Evolutionary conservation across 2,797 vertebrate species (phyloP).

Genomic region (Gallinago nigripennis): DNA sequence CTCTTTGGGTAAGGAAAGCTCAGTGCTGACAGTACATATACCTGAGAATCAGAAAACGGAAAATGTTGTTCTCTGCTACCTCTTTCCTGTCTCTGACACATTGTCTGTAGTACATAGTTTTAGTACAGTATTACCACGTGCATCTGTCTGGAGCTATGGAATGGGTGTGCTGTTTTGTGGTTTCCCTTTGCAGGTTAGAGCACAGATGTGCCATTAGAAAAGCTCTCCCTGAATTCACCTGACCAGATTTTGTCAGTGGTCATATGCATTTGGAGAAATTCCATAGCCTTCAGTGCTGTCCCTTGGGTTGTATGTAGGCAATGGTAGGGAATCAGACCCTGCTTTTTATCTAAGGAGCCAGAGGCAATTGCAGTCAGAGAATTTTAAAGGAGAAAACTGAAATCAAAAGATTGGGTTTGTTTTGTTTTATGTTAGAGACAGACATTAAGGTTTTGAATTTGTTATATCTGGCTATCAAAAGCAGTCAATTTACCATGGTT

Average conservation of each 20-base stretch:
- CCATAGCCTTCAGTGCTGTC: neutral
- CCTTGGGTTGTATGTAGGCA: neutral
- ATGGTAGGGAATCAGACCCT: neutral
- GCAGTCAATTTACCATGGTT: neutral
- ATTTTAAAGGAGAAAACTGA: neutral
- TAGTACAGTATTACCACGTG: neutral
- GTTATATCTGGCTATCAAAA: neutral
- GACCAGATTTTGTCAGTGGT: neutral
- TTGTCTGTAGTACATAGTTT: neutral
- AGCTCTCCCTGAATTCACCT: neutral
- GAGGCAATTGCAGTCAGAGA: neutral
- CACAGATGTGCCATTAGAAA: fast-evolving
- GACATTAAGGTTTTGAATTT: neutral
- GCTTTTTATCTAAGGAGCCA: neutral
- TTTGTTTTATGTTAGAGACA: neutral
- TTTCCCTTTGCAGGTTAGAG: neutral
- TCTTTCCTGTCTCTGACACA: neutral
- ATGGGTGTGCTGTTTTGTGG: neutral
- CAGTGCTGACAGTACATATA: neutral
- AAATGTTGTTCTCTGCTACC: neutral
- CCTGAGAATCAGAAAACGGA: neutral
- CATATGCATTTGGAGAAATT: neutral
- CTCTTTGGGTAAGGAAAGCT: neutral
- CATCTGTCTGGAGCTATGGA: neutral
- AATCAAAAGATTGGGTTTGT: neutral